Conservation (phyloP, 2,888 invertebrate species). For the Platynereis dumerilii region DNA sequence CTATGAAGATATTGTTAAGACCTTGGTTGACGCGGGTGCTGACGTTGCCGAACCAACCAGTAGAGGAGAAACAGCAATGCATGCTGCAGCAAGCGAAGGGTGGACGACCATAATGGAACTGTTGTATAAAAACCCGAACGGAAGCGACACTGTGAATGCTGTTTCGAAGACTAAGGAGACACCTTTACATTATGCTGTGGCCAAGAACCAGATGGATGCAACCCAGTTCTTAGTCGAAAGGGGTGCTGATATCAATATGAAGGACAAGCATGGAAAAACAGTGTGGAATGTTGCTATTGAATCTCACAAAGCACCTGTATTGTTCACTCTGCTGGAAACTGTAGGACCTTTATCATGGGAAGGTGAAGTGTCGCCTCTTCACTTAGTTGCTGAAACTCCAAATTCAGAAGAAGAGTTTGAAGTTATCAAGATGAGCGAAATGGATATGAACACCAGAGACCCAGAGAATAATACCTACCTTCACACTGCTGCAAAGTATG, state of each 20-base stretch:
- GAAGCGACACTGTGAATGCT: neutral
- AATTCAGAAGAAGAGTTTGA: too few relatives aligned
- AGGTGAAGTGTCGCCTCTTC: too few relatives aligned
- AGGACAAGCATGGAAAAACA: constrained; percentile 49
- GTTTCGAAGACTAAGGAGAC: constrained; percentile 35
- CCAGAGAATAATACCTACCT: constrained; percentile 48
- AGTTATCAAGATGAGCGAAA: constrained; percentile 34
- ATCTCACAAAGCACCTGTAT: too few relatives aligned
- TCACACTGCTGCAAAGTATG: constrained; percentile 47
- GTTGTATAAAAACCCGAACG: neutral
- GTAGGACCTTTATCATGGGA: too few relatives aligned
- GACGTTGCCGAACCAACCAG: constrained; percentile 51
- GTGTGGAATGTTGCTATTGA: constrained; percentile 48
- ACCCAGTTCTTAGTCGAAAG: constrained; percentile 41
- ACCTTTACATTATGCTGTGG: constrained; percentile 49
- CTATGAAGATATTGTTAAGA: constrained; percentile 40
- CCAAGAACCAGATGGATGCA: constrained; percentile 43
- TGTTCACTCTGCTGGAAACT: too few relatives aligned
- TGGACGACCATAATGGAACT: neutral
- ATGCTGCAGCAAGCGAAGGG: neutral
- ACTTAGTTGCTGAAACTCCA: too few relatives aligned
- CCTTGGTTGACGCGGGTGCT: constrained; percentile 51
- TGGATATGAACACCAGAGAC: constrained; percentile 41
- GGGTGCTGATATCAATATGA: constrained; percentile 41
- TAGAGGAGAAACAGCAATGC: constrained; percentile 33